These are phyloP conservation scores for Isoperla grammatica DNA, from an alignment of 2,888 invertebrate genomes.

Conservation along the genomic window DNA sequence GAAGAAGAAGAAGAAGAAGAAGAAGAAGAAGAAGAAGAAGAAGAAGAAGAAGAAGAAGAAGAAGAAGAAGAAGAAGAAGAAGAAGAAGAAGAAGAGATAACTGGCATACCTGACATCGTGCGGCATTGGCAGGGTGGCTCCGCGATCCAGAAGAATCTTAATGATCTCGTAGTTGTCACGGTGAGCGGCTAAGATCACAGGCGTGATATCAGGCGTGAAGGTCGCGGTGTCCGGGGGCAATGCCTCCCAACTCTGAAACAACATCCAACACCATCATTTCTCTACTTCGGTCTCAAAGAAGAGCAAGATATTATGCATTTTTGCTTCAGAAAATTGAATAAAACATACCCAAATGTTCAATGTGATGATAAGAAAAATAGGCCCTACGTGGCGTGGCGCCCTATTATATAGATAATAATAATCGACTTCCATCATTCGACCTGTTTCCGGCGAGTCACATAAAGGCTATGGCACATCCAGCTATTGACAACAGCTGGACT, in stretches of 20 bases:
- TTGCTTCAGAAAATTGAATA: no score
- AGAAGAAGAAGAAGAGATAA: constrained; percentile 9
- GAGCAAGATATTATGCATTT: no score
- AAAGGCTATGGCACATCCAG: no score
- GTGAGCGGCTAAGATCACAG: constrained; percentile 93
- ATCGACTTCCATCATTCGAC: no score
- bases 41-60: constrained; percentile 16
- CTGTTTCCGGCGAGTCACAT: no score
- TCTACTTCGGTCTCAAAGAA: no score
- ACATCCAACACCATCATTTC: no score
- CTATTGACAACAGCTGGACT: no score
- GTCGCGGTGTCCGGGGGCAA: constrained; percentile 86
- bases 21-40: constrained; percentile 16
- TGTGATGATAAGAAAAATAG: no score
- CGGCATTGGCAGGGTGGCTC: constrained; percentile 88
- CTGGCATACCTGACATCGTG: constrained; percentile 75
- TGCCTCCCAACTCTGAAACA: constrained; percentile 81
- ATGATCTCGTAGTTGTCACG: constrained; percentile 99
- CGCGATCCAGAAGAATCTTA: constrained; percentile 93
- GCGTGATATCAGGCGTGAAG: constrained; percentile 96
- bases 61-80: constrained; percentile 16
- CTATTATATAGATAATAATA: no score
- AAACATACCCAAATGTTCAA: no score
- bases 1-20: constrained; percentile 16
- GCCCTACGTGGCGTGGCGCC: no score